Conservation (phyloP, 1,140 invertebrate species). For the Rhysida immarginata region DNA sequence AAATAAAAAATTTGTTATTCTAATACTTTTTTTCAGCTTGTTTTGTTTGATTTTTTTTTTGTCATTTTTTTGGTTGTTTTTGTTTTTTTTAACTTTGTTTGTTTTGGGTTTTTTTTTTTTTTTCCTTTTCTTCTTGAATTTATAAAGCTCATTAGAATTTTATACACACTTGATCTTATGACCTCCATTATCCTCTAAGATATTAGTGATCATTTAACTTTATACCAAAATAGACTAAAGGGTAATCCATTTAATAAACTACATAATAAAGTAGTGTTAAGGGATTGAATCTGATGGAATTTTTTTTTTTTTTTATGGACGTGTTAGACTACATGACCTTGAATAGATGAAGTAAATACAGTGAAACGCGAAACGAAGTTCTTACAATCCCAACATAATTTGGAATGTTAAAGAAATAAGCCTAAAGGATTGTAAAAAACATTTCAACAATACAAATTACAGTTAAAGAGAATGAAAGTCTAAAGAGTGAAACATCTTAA, state of each 20-base stretch:
- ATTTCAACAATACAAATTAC: not conserved
- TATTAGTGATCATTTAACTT: not conserved
- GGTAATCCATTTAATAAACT: not conserved
- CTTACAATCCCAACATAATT: constrained; percentile 3
- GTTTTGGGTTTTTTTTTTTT: too few relatives aligned
- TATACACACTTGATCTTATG: not conserved
- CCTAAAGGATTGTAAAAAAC: not conserved
- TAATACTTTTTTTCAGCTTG: too few relatives aligned
- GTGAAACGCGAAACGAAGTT: not conserved
- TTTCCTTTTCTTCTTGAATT: not conserved
- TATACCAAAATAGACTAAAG: not conserved
- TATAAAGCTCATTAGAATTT: not conserved
- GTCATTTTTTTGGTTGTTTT: too few relatives aligned
- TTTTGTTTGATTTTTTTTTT: too few relatives aligned
- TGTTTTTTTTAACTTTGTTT: too few relatives aligned
- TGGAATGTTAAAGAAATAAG: not conserved
- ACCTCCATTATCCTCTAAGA: not conserved
- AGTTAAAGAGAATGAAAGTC: not conserved
- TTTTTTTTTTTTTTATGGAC: not conserved
- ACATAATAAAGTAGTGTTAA: not conserved
- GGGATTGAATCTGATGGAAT: too few relatives aligned
- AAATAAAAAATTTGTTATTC: not conserved
- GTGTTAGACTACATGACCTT: constrained; percentile 2
- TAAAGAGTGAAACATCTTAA: not conserved
- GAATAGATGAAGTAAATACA: constrained; percentile 1